phyloP scores from a whole-genome alignment of 2,888 invertebrate species.

The Spatulosminthurus flaviceps region DNA sequence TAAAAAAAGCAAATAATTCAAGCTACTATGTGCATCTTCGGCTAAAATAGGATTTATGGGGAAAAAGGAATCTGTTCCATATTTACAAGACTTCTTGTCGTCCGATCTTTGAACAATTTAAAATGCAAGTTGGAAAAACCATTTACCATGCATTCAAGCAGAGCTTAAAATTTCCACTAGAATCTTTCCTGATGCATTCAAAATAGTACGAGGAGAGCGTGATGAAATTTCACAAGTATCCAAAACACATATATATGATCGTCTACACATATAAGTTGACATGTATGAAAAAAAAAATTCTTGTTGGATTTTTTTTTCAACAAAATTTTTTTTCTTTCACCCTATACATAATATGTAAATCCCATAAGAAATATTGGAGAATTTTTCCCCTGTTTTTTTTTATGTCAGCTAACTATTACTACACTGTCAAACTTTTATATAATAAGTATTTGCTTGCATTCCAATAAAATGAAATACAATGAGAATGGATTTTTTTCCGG shows the following conservation, averaged over 20 bases:
- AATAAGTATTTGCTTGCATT: too few species aligned
- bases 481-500: background rate
- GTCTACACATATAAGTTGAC: too few species aligned
- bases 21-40: too few species aligned
- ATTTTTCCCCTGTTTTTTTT: background rate
- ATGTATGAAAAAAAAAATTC: too few species aligned
- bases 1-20: too few species aligned
- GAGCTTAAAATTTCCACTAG: background rate
- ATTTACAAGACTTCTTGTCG: background rate
- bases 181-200: background rate
- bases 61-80: background rate
- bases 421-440: too few species aligned
- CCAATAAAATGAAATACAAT: background rate
- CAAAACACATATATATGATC: too few species aligned
- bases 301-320: too few species aligned
- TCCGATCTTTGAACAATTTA: background rate
- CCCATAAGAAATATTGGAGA: background rate
- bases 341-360: too few species aligned
- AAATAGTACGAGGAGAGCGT: background rate
- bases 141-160: conserved; percentile 1
- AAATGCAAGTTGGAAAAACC: background rate
- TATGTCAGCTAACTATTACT: too few species aligned
- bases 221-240: background rate
- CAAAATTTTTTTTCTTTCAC: too few species aligned
- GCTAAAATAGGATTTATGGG: too few species aligned